These are phyloP conservation scores for Odontocolon sp. DNA, from an alignment of 2,888 invertebrate species.

Conservation along the genomic window DNA sequence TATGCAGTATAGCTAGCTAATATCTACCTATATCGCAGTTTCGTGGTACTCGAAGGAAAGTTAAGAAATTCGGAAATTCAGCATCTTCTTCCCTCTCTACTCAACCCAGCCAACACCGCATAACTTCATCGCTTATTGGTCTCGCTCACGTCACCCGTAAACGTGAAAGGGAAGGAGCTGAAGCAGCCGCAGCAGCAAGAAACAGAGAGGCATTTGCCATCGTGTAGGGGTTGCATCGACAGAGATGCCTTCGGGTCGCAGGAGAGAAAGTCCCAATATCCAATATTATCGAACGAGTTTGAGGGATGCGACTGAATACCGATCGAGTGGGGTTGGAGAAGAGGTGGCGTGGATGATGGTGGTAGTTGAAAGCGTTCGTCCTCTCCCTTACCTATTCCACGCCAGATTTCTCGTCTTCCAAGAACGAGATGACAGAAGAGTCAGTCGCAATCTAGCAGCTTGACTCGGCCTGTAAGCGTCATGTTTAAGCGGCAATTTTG, in stretches of 20 bases:
- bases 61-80: conserved; percentile 74
- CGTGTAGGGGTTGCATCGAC: conserved; percentile 17
- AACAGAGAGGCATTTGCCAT: conserved; percentile 31
- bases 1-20: conserved; percentile 21
- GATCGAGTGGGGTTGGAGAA: conserved; percentile 57
- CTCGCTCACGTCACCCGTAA: conserved; percentile 44
- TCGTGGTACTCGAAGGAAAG: conserved; percentile 51
- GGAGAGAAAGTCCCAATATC: conserved; percentile 65
- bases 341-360: conserved; percentile 25
- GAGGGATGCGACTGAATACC: neutral
- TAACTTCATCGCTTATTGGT: conserved; percentile 72
- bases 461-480: conserved; percentile 69
- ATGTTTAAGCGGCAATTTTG: conserved; percentile 73
- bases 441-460: conserved; percentile 69
- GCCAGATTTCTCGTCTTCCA: neutral
- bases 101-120: conserved; percentile 62
- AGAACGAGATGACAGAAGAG: neutral
- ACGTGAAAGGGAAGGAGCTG: conserved; percentile 15
- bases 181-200: neutral
- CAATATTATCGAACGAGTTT: conserved; percentile 68
- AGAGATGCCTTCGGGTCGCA: conserved; percentile 34
- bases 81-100: conserved; percentile 62
- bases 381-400: conserved; percentile 9
- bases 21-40: neutral
- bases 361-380: neutral